phyloP scores from a whole-genome alignment of 2,888 invertebrate genomes.

The Notodonta ziczac region DNA sequence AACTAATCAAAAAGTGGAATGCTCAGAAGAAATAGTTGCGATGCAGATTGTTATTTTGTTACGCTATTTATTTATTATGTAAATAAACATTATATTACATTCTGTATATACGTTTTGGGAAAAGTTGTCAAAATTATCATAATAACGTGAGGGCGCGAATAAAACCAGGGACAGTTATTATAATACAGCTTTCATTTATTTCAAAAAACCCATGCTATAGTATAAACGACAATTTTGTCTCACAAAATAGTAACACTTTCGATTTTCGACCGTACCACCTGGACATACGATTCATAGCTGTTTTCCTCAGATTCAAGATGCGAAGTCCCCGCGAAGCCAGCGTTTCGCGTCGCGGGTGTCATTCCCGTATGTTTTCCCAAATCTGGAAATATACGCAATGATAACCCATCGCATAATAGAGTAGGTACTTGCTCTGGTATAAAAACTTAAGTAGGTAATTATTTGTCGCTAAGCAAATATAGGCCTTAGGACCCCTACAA shows the following conservation, averaged over 20 bases:
- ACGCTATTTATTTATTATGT: neutral
- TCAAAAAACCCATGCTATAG: conserved; percentile 13
- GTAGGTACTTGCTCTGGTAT: too few relatives aligned
- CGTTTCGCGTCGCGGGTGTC: conserved; percentile 90
- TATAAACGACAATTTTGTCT: conserved; percentile 28
- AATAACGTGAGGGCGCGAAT: neutral
- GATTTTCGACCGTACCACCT: conserved; percentile 33
- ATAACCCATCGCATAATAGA: too few relatives aligned
- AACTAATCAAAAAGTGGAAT: conserved; percentile 86
- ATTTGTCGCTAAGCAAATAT: too few relatives aligned
- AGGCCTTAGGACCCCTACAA: too few relatives aligned
- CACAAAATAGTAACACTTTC: conserved; percentile 34
- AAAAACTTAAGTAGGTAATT: too few relatives aligned
- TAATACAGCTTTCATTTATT: conserved; percentile 16
- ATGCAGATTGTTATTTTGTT: conserved; percentile 14
- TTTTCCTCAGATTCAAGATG: conserved; percentile 48
- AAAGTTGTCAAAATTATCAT: neutral
- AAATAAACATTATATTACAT: conserved; percentile 10
- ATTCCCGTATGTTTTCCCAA: conserved; percentile 90
- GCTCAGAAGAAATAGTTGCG: conserved; percentile 44
- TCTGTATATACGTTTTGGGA: conserved; percentile 13
- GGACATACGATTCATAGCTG: conserved; percentile 15
- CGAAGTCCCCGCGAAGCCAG: conserved; percentile 88
- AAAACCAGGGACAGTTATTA: neutral
- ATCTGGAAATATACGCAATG: conserved; percentile 68